A percentile compares a stretch with the other conserved stretches of the same genome.
Evolutionary conservation across 1,140 invertebrate species (phyloP).

Genomic region (Drosophila pseudoananassae): DNA sequence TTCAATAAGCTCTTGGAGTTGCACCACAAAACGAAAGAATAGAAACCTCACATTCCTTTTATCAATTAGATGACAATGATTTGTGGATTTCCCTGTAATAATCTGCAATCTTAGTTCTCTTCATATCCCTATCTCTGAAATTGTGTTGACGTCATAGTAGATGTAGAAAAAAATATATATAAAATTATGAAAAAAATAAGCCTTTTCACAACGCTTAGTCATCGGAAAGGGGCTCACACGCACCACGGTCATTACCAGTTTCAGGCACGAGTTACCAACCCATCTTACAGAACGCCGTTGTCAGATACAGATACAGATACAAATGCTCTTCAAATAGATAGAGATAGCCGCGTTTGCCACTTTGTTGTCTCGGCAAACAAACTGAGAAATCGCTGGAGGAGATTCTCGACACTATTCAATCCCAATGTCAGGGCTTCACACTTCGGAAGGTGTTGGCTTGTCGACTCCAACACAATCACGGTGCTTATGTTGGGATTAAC

Average conservation of each 20-base stretch:
- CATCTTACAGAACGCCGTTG: slow-evolving; percentile 2
- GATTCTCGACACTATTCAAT: slow-evolving; percentile 29
- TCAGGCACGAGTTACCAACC: slow-evolving; percentile 26
- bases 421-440: slow-evolving; percentile 45
- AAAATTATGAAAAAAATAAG: slow-evolving; percentile 7
- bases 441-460: slow-evolving; percentile 31
- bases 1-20: too few species aligned
- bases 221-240: slow-evolving; percentile 31
- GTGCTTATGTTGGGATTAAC: slow-evolving; percentile 30
- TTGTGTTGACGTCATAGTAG: slow-evolving; percentile 44
- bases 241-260: slow-evolving; percentile 35
- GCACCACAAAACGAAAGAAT: too few species aligned
- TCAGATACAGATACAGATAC: slow-evolving; percentile 26
- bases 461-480: slow-evolving; percentile 24
- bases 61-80: slow-evolving; percentile 30
- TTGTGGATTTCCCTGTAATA: slow-evolving; percentile 1
- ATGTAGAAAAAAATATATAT: slow-evolving; percentile 17
- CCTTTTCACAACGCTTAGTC: slow-evolving; percentile 39
- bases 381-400: slow-evolving; percentile 10
- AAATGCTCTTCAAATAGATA: slow-evolving; percentile 31
- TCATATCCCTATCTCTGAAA: slow-evolving; percentile 10
- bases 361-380: slow-evolving; percentile 29
- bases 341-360: slow-evolving; percentile 29
- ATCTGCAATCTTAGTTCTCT: slow-evolving; percentile 9
- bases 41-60: slow-evolving; percentile 4